Percentiles rank a stretch among this genome's conserved stretches.
Conservation (phyloP, 2,888 invertebrate genomes). For the Trissolcus brochymenae region DNA sequence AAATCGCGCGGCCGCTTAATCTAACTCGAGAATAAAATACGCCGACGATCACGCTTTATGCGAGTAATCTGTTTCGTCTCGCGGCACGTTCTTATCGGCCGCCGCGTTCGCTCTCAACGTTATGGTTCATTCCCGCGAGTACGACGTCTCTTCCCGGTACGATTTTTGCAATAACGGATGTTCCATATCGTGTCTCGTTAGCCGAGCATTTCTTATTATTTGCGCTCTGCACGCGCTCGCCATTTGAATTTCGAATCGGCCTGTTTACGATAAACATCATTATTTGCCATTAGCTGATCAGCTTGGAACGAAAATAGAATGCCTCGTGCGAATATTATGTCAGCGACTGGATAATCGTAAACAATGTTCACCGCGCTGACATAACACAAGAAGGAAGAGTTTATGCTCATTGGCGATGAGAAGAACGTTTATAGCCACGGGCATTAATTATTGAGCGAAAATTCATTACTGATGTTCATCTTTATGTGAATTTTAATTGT, state of each 20-base stretch:
- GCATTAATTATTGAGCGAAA: constrained; percentile 13
- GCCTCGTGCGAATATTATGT: constrained; percentile 32
- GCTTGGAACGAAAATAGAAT: constrained; percentile 26
- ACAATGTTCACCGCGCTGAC: constrained; percentile 23
- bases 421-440: neutral
- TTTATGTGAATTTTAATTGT: constrained; percentile 17
- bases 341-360: constrained; percentile 26
- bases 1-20: constrained; percentile 44
- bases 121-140: constrained; percentile 36
- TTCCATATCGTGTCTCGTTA: constrained; percentile 31
- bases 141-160: constrained; percentile 32
- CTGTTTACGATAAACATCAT: constrained; percentile 29
- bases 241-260: constrained; percentile 21
- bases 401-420: neutral
- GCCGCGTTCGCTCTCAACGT: constrained; percentile 10
- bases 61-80: constrained; percentile 54
- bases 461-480: constrained; percentile 9
- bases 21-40: constrained; percentile 48
- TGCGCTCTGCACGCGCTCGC: constrained; percentile 4
- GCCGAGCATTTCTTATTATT: constrained; percentile 1
- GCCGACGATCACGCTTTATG: constrained; percentile 45
- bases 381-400: constrained; percentile 18
- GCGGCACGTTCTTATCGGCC: constrained; percentile 45
- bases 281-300: constrained; percentile 19
- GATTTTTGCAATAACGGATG: constrained; percentile 27